Evolutionary conservation across 1,140 invertebrate genomes (phyloP), one percentile per base, ranked within the genome.

Genomic region (Rhyzopertha dominica): DNA sequence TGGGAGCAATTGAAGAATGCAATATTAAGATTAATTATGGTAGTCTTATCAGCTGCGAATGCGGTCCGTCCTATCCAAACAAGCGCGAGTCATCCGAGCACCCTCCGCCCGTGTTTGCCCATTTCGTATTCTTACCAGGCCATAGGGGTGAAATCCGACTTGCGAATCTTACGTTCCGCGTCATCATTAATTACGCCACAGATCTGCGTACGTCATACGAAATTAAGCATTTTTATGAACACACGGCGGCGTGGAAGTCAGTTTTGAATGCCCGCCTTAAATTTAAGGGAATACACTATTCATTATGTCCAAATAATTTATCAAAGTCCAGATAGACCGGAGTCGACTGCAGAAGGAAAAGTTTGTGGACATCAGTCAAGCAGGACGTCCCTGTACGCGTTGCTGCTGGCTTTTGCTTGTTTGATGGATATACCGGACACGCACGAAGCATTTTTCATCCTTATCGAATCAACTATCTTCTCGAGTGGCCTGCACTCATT

Each of bases 1-100:
- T 12, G 30, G 26, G 18, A 29, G 14, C 50, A 49, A 53, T 53
- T 29, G 49, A 50, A 50, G 50, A 56, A 56, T 53, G 47, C 30
- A 46, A 56, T 56, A 56, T 56, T 53, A 56, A 56, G 54, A 56
- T 56, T 53, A 56, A 56, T 56, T 56, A 56, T 53, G 24, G 25
- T 34, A 47, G 47, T 31, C 49, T 53, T 53, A 53, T 56, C 50
- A 50, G 40, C 44, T 35, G 41, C 34, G 54, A 47, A 42, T 42
- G 32, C 42, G 42, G 44, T 32, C 49, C 48, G 45, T 49, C 53
- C 53, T 55, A 47, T 55, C 47, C 53, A 55, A 55, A 55, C 53
- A 55, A 47, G 44, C 43, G 45, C 53, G 43, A 55, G 53, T 55
- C 53, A 55, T 55, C 49, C 32, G 41, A 32, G 20, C 8, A 47